These are phyloP conservation scores for Ceratina japonica DNA, from an alignment of 1,140 invertebrate species.

Conservation along the genomic window DNA sequence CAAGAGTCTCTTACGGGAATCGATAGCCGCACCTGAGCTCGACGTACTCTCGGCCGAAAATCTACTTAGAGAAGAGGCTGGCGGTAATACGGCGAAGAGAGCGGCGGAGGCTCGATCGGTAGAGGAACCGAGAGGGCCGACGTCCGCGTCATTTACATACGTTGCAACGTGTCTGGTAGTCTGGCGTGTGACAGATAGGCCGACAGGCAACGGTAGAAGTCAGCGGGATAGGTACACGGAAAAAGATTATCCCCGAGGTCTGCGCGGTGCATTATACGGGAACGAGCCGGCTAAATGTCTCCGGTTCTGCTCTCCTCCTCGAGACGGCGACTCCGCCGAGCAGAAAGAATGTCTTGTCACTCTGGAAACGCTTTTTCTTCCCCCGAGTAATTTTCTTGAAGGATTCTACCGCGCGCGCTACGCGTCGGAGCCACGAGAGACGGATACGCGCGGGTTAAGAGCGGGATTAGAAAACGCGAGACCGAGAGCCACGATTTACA, in stretches of 20 bases:
- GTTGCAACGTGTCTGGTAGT: constrained; percentile 26
- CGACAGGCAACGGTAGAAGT: constrained; percentile 41
- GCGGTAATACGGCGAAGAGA: constrained; percentile 31
- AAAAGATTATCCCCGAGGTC: constrained; percentile 38
- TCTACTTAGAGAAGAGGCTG: constrained; percentile 42
- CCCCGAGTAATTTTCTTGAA: constrained; percentile 5
- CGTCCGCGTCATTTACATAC: constrained; percentile 57
- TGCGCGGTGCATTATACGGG: constrained; percentile 19
- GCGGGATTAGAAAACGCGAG: background rate
- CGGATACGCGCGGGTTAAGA: background rate
- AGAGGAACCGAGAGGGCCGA: background rate
- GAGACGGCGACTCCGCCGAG: background rate
- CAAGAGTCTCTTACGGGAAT: constrained; percentile 7
- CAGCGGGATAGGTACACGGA: constrained; percentile 25
- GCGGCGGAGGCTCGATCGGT: background rate
- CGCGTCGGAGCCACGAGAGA: background rate
- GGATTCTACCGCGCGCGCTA: background rate
- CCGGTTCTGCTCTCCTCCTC: background rate
- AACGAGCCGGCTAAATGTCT: constrained; percentile 29
- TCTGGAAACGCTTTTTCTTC: constrained; percentile 4
- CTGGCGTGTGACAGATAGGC: constrained; percentile 47
- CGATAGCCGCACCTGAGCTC: constrained; percentile 49
- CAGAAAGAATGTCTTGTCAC: constrained; percentile 9
- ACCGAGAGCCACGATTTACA: too few species aligned
- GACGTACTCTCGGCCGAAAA: constrained; percentile 23